A percentile compares a stretch with the other conserved stretches of the same genome.
Evolutionary conservation across 2,113 vertebrate genomes (phyloP).

Genomic region (Callorhinus ursinus): DNA sequence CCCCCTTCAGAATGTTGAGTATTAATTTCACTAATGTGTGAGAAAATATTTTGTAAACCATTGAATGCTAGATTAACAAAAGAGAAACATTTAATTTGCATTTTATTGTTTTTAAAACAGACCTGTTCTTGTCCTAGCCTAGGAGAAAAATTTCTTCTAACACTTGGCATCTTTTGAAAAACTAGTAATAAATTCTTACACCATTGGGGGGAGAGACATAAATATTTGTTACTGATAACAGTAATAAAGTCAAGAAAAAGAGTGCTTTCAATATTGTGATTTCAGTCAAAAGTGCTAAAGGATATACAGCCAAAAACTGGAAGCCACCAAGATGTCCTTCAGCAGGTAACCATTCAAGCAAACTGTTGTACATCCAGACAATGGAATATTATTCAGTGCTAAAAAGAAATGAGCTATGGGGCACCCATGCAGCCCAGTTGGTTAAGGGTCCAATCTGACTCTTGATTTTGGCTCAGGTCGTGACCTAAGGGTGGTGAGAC

Average conservation of each 20-base stretch:
- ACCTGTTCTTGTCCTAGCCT: conserved; percentile 17
- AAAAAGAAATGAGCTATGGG: neutral
- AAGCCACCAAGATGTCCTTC: neutral
- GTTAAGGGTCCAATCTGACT: neutral
- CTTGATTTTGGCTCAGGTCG: neutral
- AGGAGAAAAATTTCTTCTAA: conserved; percentile 30
- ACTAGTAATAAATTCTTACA: neutral
- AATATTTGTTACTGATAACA: neutral
- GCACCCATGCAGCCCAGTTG: neutral
- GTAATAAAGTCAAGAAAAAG: neutral
- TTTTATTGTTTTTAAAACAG: conserved; percentile 48
- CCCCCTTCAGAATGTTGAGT: neutral
- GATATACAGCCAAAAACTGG: neutral
- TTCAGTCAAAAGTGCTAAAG: conserved; percentile 11
- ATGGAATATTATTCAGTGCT: neutral
- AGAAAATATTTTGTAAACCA: conserved; percentile 38
- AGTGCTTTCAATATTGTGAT: neutral
- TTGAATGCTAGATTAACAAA: conserved; percentile 5
- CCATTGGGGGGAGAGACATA: neutral
- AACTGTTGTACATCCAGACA: neutral
- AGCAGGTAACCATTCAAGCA: neutral
- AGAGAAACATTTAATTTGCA: neutral
- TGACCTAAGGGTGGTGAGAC: neutral
- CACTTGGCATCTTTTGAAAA: conserved; percentile 50
- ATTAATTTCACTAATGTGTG: neutral